A percentile compares a stretch with the other conserved stretches of the same genome.
phyloP scores from a whole-genome alignment of 1,140 invertebrate species.

The Platyura marginata region DNA sequence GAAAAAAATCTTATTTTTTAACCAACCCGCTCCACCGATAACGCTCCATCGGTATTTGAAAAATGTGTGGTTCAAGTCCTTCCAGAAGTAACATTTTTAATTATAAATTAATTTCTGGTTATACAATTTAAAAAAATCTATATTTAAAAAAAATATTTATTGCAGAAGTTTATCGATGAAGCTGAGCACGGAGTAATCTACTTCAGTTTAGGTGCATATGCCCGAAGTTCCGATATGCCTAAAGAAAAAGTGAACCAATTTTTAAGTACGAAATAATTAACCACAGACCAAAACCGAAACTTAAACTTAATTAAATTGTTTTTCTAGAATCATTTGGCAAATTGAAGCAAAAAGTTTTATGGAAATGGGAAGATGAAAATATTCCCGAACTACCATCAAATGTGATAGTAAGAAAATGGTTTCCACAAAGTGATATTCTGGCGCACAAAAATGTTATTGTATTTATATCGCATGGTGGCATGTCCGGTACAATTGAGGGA shows the following conservation, averaged over 20 bases:
- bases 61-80: no score
- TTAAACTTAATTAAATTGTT: no score
- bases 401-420: constrained; percentile 40
- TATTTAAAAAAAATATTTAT: no score
- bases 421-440: constrained; percentile 38
- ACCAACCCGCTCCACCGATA: no score
- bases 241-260: constrained; percentile 10
- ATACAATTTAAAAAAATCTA: no score
- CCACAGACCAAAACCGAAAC: no score
- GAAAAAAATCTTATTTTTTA: no score
- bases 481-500: constrained; percentile 29
- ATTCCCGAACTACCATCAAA: constrained; percentile 29
- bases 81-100: no score
- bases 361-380: constrained; percentile 35
- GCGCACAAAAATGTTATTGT: constrained; percentile 32
- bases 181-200: constrained; percentile 34
- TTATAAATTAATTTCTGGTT: no score
- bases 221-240: constrained; percentile 30
- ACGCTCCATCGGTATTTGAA: no score
- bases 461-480: constrained; percentile 46
- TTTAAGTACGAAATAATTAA: background rate
- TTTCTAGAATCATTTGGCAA: constrained; percentile 33
- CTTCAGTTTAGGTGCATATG: constrained; percentile 39
- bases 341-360: constrained; percentile 38
- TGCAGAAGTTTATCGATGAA: constrained; percentile 29